These are phyloP conservation scores for Ligdia adustata DNA, from an alignment of 2,888 invertebrate species.

Conservation along the genomic window DNA sequence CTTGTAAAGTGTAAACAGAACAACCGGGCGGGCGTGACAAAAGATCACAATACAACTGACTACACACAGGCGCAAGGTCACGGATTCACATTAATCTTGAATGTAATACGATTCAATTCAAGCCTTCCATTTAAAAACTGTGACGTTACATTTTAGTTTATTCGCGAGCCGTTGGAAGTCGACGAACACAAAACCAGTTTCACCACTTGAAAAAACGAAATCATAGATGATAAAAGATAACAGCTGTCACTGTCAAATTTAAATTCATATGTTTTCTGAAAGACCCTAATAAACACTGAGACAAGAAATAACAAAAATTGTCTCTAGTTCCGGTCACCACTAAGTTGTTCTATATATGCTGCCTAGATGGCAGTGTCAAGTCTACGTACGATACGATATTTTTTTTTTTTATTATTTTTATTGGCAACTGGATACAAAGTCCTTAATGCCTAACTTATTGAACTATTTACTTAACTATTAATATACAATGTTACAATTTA, in stretches of 20 bases:
- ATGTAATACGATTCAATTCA: constrained; percentile 54
- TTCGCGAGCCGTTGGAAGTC: constrained; percentile 56
- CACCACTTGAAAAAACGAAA: constrained; percentile 21
- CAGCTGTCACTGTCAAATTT: constrained; percentile 14
- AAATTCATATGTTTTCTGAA: constrained; percentile 29
- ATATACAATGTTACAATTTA: too few species aligned
- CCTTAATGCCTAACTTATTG: too few species aligned
- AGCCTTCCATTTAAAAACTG: constrained; percentile 48
- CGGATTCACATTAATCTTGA: constrained; percentile 51
- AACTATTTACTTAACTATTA: too few species aligned
- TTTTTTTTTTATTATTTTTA: too few species aligned
- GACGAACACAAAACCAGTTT: constrained; percentile 52
- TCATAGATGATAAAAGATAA: constrained; percentile 33
- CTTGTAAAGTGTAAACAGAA: constrained; percentile 78
- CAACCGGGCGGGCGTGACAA: constrained; percentile 69
- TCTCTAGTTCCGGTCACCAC: constrained; percentile 34
- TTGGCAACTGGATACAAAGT: too few species aligned
- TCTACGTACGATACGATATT: too few species aligned
- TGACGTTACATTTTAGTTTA: constrained; percentile 65
- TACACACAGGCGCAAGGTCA: constrained; percentile 58
- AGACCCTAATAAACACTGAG: constrained; percentile 36
- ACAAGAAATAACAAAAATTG: constrained; percentile 25
- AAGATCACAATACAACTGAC: constrained; percentile 53
- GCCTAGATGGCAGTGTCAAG: constrained; percentile 41
- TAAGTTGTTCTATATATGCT: neutral